Evolutionary conservation across 2,797 vertebrate genomes (phyloP).

Genomic region (Malurus splendens): DNA sequence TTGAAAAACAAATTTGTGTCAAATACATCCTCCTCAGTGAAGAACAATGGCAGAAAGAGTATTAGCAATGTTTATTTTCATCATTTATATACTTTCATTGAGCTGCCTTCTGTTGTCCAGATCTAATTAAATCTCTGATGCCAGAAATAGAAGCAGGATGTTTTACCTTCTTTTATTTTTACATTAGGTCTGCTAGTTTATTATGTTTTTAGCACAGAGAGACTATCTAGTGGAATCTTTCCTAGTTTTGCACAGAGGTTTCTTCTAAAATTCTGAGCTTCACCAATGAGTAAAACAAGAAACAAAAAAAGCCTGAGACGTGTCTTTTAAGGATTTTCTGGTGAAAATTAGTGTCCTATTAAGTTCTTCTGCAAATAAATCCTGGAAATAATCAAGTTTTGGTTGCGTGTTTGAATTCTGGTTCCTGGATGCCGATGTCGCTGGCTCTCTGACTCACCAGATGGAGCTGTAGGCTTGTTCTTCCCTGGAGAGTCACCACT

Average conservation of each 20-base stretch:
- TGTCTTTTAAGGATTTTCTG: not conserved
- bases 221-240: not conserved
- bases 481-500: not conserved
- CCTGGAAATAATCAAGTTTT: not conserved
- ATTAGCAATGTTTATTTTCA: not conserved
- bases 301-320: not conserved
- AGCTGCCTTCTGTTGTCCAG: not conserved
- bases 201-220: not conserved
- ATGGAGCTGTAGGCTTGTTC: conserved; percentile 46
- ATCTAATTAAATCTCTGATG: not conserved
- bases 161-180: not conserved
- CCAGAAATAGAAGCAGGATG: not conserved
- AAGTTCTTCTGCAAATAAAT: not conserved
- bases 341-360: not conserved
- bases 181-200: not conserved
- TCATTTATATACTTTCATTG: not conserved
- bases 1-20: not conserved
- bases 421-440: rapidly evolving
- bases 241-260: not conserved
- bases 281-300: not conserved
- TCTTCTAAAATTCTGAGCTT: not conserved
- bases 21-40: not conserved
- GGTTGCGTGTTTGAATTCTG: not conserved
- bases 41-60: not conserved
- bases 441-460: conserved; percentile 35